phyloP scores from a whole-genome alignment of 1,140 invertebrate genomes.

The Pseudomyrmex concolor region DNA sequence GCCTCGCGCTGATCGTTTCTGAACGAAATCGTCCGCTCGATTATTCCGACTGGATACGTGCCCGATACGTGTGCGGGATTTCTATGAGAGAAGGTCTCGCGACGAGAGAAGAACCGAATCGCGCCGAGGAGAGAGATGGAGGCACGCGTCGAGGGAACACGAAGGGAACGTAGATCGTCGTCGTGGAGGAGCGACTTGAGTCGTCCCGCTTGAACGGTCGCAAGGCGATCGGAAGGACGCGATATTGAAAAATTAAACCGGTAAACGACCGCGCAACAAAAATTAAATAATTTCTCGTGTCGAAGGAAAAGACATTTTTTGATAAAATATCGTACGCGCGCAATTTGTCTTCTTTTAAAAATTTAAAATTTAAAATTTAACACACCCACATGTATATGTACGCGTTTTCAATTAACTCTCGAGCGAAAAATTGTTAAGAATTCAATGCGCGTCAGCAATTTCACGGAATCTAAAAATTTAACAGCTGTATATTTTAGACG shows the following conservation, averaged over 20 bases:
- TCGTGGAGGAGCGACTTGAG: neutral
- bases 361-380: too few species aligned
- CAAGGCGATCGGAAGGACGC: conserved; percentile 47
- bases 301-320: too few species aligned
- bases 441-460: too few species aligned
- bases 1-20: conserved; percentile 60
- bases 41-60: conserved; percentile 75
- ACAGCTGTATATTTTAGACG: neutral
- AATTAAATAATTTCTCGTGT: conserved; percentile 1
- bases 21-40: conserved; percentile 73
- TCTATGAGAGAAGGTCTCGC: conserved; percentile 57
- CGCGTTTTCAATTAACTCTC: neutral
- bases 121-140: neutral
- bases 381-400: too few species aligned
- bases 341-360: too few species aligned
- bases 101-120: conserved; percentile 42
- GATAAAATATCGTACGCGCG: too few species aligned
- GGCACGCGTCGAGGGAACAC: conserved; percentile 21
- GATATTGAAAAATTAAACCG: conserved; percentile 47
- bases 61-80: conserved; percentile 70
- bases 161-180: conserved; percentile 41
- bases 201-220: conserved; percentile 43
- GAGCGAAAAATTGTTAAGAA: neutral
- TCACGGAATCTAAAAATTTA: too few species aligned
- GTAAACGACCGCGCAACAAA: neutral